A percentile compares a stretch with the other conserved stretches of the same genome.
Conservation (phyloP, 2,888 invertebrate genomes). For the Tanytarsus gracilentus region DNA sequence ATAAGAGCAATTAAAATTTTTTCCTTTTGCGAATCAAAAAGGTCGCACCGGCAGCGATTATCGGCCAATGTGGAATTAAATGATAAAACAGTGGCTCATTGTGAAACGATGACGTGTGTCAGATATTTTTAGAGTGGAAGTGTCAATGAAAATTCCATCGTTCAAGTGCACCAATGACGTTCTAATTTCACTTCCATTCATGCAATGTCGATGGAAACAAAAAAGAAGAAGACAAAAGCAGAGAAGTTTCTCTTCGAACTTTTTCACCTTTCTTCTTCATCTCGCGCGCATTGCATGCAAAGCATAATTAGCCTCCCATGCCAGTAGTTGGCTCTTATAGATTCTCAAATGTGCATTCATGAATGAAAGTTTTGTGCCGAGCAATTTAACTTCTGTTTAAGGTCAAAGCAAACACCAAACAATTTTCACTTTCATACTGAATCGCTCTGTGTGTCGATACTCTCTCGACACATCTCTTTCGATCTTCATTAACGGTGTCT, state of each 20-base stretch:
- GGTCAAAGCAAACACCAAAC: not conserved
- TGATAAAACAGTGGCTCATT: not conserved
- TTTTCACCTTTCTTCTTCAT: not conserved
- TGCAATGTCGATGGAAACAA: not conserved
- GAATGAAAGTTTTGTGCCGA: not conserved
- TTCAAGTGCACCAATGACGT: not conserved
- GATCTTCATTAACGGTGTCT: not conserved
- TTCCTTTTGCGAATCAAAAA: too few species aligned
- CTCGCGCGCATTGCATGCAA: not conserved
- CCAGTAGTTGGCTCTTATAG: not conserved
- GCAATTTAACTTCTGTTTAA: not conserved
- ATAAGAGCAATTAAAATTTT: constrained; percentile 8
- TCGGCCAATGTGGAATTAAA: not conserved
- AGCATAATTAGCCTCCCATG: too few species aligned
- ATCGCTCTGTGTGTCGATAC: not conserved
- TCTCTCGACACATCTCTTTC: not conserved
- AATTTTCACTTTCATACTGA: constrained; percentile 7
- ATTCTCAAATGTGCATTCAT: constrained; percentile 10
- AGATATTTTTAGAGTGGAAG: too few species aligned
- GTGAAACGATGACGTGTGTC: too few species aligned
- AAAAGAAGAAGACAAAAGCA: not conserved
- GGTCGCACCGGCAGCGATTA: too few species aligned
- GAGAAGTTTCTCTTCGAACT: too few species aligned
- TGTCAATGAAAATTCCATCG: not conserved
- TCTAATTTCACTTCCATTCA: not conserved